Evolutionary conservation across 2,797 vertebrate species (phyloP), one percentile per base, ranked within the genome.

Genomic region (Scomberomorus guttatus): DNA sequence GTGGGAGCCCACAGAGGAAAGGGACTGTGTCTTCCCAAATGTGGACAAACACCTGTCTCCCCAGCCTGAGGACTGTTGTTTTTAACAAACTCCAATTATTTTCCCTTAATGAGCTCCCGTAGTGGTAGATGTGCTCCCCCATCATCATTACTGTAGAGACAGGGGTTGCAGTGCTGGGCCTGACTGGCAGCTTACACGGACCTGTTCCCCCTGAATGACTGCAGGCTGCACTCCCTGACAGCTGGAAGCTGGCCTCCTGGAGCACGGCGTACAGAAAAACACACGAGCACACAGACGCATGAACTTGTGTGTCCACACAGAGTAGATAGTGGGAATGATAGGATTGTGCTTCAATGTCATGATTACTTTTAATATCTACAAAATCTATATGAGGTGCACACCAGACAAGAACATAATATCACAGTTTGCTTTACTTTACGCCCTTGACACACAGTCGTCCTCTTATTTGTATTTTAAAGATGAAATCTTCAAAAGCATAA

Each of bases 51-150:
- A 92, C 87, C 86, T 89, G 85, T 85, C 87, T 89, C 83, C 72
- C 54, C 68, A 75, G 88, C 87, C 83, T 60, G 68, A 86, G 84
- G 83, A 84, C 27, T 80, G 83, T 85, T 87, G 79, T 87, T 87
- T 94, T 94, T 86, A 91, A 91, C 90, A 93, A 93, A 90, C 88
- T 93, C 92, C 91, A 93, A 95, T 95, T 94, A 95, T 94, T 88
- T 90, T 50, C 66, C 81, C 87, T 86, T 95, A 95, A 95, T 94
- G 93, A 95, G 93, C 93, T 93, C 93, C 90, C 22, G 81, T 85
- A 84, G 87, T 80, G 89, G 82, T 77, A 52, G 81, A 83, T 88
- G 81, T 85, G 62, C 92, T 85, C 83, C 73, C 86, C 88, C 85
- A 85, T 89, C 92, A 92, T 94, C 89, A 93, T 94, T 92, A 94